phyloP scores from a whole-genome alignment of 2,888 invertebrate genomes.

The Andricus quercusramuli region DNA sequence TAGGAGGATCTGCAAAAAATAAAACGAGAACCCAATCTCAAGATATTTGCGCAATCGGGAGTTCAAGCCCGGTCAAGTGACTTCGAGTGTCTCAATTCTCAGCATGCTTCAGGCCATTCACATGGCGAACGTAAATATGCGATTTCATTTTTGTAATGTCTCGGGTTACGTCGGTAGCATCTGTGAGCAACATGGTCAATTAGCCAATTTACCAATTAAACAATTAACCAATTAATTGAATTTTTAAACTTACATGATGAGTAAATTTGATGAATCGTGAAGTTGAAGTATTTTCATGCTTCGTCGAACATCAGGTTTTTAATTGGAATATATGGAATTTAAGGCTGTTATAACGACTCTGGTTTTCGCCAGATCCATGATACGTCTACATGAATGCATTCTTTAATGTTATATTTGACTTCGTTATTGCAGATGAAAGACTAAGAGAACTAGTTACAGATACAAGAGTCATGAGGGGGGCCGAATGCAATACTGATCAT shows the following conservation, averaged over 20 bases:
- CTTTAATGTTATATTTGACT: no score
- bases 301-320: not conserved
- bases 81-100: constrained; percentile 31
- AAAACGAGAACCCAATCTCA: not conserved
- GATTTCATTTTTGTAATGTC: constrained; percentile 15
- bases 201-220: not conserved
- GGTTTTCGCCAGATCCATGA: no score
- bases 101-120: constrained; percentile 20
- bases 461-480: no score
- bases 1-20: not conserved
- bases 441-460: no score
- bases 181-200: not conserved
- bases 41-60: constrained; percentile 49
- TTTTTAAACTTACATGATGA: no score
- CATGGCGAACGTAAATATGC: constrained; percentile 11
- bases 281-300: not conserved
- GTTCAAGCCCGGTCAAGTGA: constrained; percentile 59
- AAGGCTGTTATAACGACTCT: no score
- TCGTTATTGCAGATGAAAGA: no score
- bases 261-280: constrained; percentile 4
- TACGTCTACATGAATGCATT: no score
- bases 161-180: not conserved
- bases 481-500: no score
- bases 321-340: not conserved
- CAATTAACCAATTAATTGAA: not conserved